Base-by-base conservation (phyloP, 30 jellyfish, hydroid and myxozoan genomes). In the Rhopilema esculentum region DNA sequence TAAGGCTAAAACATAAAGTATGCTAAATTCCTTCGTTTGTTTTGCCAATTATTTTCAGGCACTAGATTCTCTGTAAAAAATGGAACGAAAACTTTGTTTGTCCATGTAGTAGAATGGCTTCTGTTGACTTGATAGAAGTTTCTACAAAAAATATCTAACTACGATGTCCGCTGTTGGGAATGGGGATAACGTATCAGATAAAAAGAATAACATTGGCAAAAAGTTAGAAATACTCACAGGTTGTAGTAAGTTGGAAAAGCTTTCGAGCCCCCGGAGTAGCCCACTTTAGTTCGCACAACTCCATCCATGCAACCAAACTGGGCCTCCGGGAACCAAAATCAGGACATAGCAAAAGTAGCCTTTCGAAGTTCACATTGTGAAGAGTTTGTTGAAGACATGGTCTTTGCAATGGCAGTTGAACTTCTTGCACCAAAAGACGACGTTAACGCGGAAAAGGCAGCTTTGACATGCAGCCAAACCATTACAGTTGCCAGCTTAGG, bases 311-410 rank as follows among this genome's bases (percentile, higher is more conserved):
- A 61, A 27, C 99, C 99, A 81, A 94, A 94, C 88, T 84, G 97
- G 72, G 99, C 97, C 89, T 94, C 99, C 71, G 99, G 99, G 70
- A 94, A 94, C 99, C 99, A 94, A 67, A 94, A 94, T 94, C 99
- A 94, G 88, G 97, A 88, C 99, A 94, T 94, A 22, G 97, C 99
- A 77, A 94, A 94, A 8, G 99, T 89, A 18, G 99, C 99, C 74
- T 74, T 85, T 62, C 80, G 80, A 23, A 88, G 89, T 53, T 68
- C 88, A 28, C 96, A 88, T 49, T 69, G 61, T 19, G 88, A 24
- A 4, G 91, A 63, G 49, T 64, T 72, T 25, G 75, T 80, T 21
- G 89, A 32, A 31, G 89, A 80, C 89, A 80, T 80, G 50, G n/a
- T 32, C 18, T 32, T 66, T 64, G 89, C 80, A 9, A 80, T 40